Base-by-base conservation (phyloP, 2,888 invertebrate genomes). In the Euplagia quadripunctaria region DNA sequence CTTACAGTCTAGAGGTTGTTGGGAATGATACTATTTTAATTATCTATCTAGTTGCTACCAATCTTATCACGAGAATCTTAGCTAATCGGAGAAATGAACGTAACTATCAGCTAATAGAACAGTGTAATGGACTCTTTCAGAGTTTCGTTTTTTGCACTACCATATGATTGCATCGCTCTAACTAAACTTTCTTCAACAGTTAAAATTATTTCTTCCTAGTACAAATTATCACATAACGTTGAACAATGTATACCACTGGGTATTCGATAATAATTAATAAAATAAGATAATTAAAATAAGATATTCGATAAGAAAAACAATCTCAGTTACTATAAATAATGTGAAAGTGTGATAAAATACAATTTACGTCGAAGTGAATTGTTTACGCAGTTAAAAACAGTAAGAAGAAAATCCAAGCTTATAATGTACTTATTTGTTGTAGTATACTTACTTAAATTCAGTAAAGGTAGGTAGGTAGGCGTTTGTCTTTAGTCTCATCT, bases 1-100 rank as follows among this genome's bases (percentile, higher is more conserved):
- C 61, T 69, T 41, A 49, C 61, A 69, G 61, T 46, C 61, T 31
- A 46, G 14, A 69, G 61, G 69, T 69, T 69, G 61, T 31, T 17
- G 43, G 17, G 61, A 46, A 31, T 31, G 11, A 68, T 61, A 16
- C 43, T 46, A 43, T 68, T 61, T 61, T 31, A 61, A 61, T 20
- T 11, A 20, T 20, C 20, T 20, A 20, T 4, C 65, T 14, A 49
- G 20, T 49, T 46, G 12, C 14, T 12, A 49, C 16, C 14, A 65
- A 4, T 65, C 65, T 42, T 20, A 46, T 12, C 7, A n/a, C n/a
- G n/a, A 55, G 9, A 4, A 55, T 20, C 55, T 55, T 55, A 55
- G n/a, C n/a, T n/a, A n/a, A 17, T n/a, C n/a, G n/a, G n/a, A 55
- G n/a, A 55, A 9, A 55, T 17, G 8, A 9, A 55, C 4, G n/a